A percentile compares a stretch with the other conserved stretches of the same genome.
phyloP scores from a whole-genome alignment of 1,140 invertebrate species.

The Teleopsis dalmanni region DNA sequence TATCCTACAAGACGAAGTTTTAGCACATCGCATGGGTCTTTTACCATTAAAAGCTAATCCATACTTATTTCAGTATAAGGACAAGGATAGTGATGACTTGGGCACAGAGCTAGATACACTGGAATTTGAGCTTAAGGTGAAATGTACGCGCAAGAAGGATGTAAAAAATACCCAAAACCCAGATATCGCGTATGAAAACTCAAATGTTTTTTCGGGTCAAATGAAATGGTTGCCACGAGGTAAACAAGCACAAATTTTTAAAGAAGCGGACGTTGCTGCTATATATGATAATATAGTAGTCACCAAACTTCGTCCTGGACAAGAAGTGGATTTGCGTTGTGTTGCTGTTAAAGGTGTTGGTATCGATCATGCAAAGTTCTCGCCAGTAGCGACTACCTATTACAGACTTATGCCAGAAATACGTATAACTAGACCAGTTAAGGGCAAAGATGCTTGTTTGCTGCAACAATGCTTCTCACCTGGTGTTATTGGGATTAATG shows the following conservation, averaged over 20 bases:
- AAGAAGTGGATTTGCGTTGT: constrained; percentile 81
- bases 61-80: constrained; percentile 79
- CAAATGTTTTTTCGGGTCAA: constrained; percentile 80
- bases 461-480: constrained; percentile 86
- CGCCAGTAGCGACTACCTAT: constrained; percentile 89
- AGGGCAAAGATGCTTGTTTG: constrained; percentile 70
- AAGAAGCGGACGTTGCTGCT: constrained; percentile 65
- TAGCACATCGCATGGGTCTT: constrained; percentile 88
- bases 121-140: constrained; percentile 84
- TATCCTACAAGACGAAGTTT: constrained; percentile 93
- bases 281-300: constrained; percentile 91
- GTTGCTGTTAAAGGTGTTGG: constrained; percentile 93
- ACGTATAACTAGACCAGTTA: constrained; percentile 62
- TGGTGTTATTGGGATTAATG: constrained; percentile 80
- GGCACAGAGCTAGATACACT: constrained; percentile 82
- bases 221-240: constrained; percentile 91
- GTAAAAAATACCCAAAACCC: constrained; percentile 66
- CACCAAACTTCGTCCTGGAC: constrained; percentile 87
- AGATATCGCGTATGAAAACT: constrained; percentile 80
- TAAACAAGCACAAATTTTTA: constrained; percentile 71
- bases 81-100: constrained; percentile 57
- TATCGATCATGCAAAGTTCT: constrained; percentile 97
- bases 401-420: constrained; percentile 89
- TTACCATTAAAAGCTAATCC: constrained; percentile 93
- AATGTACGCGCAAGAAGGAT: constrained; percentile 72